A percentile compares a stretch with the other conserved stretches of the same genome.
Conservation (phyloP, 2,113 vertebrate genomes). For the human (Homo sapiens) region GRCh38 chr13:21849501-21850000, state of each 20-base stretch:
- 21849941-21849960: background rate
- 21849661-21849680: background rate
- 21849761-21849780: background rate
- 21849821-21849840: background rate
- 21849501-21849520: background rate
- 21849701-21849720: background rate
- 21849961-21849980: background rate
- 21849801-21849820: background rate
- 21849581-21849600: background rate
- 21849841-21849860: background rate
- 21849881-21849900: background rate
- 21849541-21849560: background rate
- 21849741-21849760: background rate
- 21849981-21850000: background rate
- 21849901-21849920: background rate
- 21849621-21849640: background rate
- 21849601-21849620: background rate
- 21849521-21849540: slow-evolving; percentile 44
- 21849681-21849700: background rate
- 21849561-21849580: background rate
- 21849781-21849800: background rate
- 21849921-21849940: background rate
- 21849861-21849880: background rate
- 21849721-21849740: background rate
- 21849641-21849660: background rate